Conservation (phyloP, 2,797 vertebrate genomes). For the Myripristis murdjan region DNA sequence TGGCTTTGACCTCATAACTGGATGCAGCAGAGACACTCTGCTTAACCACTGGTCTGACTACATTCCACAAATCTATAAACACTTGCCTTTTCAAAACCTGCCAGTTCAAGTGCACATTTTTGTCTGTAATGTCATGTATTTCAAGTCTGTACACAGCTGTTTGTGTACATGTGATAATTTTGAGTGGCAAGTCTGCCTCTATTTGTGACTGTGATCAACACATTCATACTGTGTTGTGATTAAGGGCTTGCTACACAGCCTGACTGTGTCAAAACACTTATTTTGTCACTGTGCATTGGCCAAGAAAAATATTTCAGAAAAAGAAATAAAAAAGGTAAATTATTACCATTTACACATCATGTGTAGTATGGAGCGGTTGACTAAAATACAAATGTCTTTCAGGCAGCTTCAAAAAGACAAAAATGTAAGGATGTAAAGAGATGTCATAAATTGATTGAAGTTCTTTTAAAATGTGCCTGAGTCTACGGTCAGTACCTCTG, state of each 20-base stretch:
- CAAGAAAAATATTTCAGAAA: constrained; percentile 19
- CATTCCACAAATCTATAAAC: constrained; percentile 69
- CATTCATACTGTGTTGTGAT: too few species aligned
- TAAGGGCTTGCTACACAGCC: not conserved
- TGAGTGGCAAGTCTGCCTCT: not conserved
- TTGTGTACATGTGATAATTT: constrained; percentile 32
- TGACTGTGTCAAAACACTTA: constrained; percentile 15
- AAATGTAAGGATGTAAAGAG: constrained; percentile 15
- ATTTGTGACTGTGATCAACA: not conserved
- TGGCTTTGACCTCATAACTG: constrained; percentile 25
- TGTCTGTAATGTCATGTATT: constrained; percentile 57
- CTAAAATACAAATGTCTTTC: constrained; percentile 15
- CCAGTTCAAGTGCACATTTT: constrained; percentile 53
- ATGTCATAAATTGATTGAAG: constrained; percentile 9
- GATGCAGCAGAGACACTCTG: constrained; percentile 49
- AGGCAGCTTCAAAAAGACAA: constrained; percentile 16
- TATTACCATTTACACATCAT: constrained; percentile 31
- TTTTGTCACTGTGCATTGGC: constrained; percentile 7
- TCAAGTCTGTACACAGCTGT: constrained; percentile 62
- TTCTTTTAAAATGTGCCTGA: constrained; percentile 13
- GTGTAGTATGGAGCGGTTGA: not conserved
- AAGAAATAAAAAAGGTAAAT: constrained; percentile 29
- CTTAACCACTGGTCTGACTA: constrained; percentile 60
- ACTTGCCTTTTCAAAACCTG: constrained; percentile 36
- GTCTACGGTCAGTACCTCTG: constrained; percentile 10